Conservation (phyloP, 2,888 invertebrate genomes). For the Argyra leucocephala region DNA sequence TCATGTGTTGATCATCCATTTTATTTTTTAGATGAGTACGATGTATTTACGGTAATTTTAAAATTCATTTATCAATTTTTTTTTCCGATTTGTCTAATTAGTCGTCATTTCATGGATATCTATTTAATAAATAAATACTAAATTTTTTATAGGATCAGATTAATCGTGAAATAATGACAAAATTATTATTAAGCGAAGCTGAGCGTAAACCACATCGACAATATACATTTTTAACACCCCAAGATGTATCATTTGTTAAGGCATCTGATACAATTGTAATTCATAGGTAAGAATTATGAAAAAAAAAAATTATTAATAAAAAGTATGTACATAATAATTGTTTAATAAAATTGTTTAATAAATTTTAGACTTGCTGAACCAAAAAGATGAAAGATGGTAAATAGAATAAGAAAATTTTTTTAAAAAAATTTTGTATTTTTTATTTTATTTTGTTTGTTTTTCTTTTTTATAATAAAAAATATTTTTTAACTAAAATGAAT, state of each 20-base stretch:
- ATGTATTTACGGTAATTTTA: slow-evolving; percentile 78
- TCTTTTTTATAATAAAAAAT: too few species aligned
- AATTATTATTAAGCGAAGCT: slow-evolving; percentile 68
- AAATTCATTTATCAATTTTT: slow-evolving; percentile 14
- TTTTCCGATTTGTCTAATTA: slow-evolving; percentile 11
- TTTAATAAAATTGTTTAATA: not conserved
- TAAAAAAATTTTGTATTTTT: too few species aligned
- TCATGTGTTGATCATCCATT: slow-evolving; percentile 85
- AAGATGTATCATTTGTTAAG: slow-evolving; percentile 55
- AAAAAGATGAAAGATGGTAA: slow-evolving; percentile 19
- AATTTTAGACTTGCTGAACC: slow-evolving; percentile 17
- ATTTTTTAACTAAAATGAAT: too few species aligned
- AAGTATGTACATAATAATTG: too few species aligned
- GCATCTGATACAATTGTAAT: slow-evolving; percentile 49
- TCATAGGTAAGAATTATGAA: slow-evolving; percentile 46
- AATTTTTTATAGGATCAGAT: slow-evolving; percentile 62
- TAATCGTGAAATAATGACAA: slow-evolving; percentile 69
- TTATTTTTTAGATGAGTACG: slow-evolving; percentile 91
- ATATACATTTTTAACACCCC: slow-evolving; percentile 84
- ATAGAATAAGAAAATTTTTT: too few species aligned
- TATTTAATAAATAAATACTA: slow-evolving; percentile 2
- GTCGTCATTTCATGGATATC: too few species aligned
- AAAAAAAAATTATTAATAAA: too few species aligned
- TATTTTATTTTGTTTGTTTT: too few species aligned
- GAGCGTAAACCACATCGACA: slow-evolving; percentile 57